phyloP scores from a whole-genome alignment of 2,888 invertebrate genomes.

The Sinelater perroti region DNA sequence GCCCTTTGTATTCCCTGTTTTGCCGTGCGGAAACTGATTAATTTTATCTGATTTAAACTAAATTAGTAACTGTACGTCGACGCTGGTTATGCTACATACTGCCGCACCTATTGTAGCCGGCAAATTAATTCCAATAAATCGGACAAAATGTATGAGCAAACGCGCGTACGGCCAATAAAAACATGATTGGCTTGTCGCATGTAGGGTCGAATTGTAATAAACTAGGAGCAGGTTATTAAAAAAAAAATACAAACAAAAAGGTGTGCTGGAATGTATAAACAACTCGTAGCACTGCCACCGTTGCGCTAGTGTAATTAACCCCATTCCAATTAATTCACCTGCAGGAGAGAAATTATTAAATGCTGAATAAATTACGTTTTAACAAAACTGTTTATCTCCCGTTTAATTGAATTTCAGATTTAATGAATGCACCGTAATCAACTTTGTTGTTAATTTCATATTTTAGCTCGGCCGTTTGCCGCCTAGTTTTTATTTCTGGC shows the following conservation, averaged over 20 bases:
- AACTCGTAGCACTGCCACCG: conserved; percentile 31
- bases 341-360: conserved; percentile 37
- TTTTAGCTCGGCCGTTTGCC: conserved; percentile 23
- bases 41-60: conserved; percentile 32
- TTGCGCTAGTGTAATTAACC: conserved; percentile 36
- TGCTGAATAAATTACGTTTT: conserved; percentile 38
- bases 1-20: conserved; percentile 23
- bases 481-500: conserved; percentile 19
- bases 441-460: conserved; percentile 34
- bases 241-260: conserved; percentile 15
- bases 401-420: conserved; percentile 39
- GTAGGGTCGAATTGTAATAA: no score
- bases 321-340: conserved; percentile 39
- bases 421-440: conserved; percentile 36
- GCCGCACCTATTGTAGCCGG: neutral
- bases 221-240: no score
- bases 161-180: no score
- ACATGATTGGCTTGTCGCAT: no score
- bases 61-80: conserved; percentile 26
- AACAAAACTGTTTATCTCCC: conserved; percentile 39
- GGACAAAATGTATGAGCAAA: neutral
- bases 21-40: conserved; percentile 30
- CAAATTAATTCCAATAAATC: conserved; percentile 9
- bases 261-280: no score
- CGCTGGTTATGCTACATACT: conserved; percentile 9